phyloP scores from a whole-genome alignment of 2,113 vertebrate species.

The Pandion haliaetus region DNA sequence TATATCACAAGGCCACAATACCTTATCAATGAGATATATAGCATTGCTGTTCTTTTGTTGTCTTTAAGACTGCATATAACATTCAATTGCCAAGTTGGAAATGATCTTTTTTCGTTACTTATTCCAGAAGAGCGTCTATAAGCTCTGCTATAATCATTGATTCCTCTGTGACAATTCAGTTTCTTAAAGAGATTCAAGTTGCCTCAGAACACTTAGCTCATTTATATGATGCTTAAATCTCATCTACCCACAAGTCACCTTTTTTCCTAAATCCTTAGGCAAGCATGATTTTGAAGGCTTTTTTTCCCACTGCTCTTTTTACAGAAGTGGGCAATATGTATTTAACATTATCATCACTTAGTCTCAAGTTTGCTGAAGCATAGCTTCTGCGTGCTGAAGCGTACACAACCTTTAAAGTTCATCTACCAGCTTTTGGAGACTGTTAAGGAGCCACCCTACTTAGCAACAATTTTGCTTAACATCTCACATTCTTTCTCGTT shows the following conservation, averaged over 20 bases:
- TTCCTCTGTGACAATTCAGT: neutral
- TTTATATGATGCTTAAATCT: conserved; percentile 54
- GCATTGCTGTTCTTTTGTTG: neutral
- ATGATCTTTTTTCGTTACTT: neutral
- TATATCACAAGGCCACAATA: neutral
- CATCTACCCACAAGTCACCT: conserved; percentile 50
- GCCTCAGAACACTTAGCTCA: conserved; percentile 32
- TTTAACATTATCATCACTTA: conserved; percentile 22
- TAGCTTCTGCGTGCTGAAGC: neutral
- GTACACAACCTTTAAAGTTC: neutral
- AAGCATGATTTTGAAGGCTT: neutral
- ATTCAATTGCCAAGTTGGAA: neutral
- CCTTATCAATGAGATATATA: neutral
- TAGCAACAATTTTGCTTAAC: neutral
- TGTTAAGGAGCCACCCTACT: neutral
- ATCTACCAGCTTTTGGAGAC: neutral
- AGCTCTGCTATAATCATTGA: neutral
- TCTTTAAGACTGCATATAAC: neutral
- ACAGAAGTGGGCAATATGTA: conserved; percentile 23
- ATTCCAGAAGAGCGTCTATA: neutral
- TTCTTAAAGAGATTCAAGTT: conserved; percentile 8
- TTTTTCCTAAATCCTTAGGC: conserved; percentile 45
- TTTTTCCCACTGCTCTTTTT: conserved; percentile 14
- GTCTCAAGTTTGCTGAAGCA: conserved; percentile 19
- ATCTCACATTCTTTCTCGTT: neutral